phyloP scores from a whole-genome alignment of 2,888 invertebrate species.

The Operophtera brumata region DNA sequence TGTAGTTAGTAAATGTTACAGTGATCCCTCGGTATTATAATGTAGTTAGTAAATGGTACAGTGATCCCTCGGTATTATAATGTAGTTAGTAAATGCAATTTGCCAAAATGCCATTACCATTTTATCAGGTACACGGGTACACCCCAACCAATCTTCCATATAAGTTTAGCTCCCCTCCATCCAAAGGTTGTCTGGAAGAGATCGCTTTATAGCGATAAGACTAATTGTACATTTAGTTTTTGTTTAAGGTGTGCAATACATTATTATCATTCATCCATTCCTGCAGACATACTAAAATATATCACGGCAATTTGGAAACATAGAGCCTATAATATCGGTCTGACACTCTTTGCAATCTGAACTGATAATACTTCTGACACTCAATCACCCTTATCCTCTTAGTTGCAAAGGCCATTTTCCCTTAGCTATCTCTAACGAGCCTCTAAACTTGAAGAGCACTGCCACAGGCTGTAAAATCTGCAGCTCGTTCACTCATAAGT shows the following conservation, averaged over 20 bases:
- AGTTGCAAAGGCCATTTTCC: slow-evolving; percentile 14
- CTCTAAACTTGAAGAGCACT: slow-evolving; percentile 19
- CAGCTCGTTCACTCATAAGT: neutral
- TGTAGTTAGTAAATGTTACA: too few relatives aligned
- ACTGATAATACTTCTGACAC: slow-evolving; percentile 12
- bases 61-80: too few relatives aligned
- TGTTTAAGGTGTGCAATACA: neutral
- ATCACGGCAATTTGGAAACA: slow-evolving; percentile 10
- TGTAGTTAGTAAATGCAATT: too few relatives aligned
- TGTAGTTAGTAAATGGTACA: too few relatives aligned
- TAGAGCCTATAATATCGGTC: neutral
- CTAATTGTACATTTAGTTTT: neutral
- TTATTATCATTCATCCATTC: too few relatives aligned
- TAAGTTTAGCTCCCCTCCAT: too few relatives aligned
- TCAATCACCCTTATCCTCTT: slow-evolving; percentile 20
- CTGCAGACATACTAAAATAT: slow-evolving; percentile 2
- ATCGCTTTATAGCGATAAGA: too few relatives aligned
- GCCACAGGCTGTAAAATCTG: neutral
- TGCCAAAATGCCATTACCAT: too few relatives aligned
- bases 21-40: too few relatives aligned
- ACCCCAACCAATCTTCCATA: too few relatives aligned
- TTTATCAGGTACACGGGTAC: too few relatives aligned
- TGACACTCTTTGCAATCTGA: slow-evolving; percentile 3
- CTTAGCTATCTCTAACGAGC: slow-evolving; percentile 22
- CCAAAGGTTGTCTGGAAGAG: too few relatives aligned